Conservation (phyloP, 2,113 vertebrate genomes). For the Corydoras sp. region DNA sequence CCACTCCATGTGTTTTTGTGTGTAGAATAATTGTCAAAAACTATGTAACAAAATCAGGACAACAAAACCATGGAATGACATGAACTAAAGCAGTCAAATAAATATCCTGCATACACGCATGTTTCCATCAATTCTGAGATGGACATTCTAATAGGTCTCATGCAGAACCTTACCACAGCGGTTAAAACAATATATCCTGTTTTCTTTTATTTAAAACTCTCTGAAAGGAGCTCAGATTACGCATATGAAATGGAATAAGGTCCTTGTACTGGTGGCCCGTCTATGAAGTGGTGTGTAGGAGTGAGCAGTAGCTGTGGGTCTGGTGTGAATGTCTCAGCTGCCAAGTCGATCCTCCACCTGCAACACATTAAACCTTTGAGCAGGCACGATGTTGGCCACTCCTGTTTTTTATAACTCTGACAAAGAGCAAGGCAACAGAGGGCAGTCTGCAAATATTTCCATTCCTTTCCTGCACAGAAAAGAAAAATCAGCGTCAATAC, state of each 20-base stretch:
- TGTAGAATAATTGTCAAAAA: too few relatives aligned
- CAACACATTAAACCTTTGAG: constrained; percentile 41
- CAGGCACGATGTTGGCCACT: constrained; percentile 27
- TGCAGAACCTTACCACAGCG: too few relatives aligned
- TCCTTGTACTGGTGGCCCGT: constrained; percentile 11
- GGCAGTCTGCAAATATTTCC: constrained; percentile 40
- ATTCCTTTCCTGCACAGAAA: constrained; percentile 15
- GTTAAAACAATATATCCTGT: too few relatives aligned
- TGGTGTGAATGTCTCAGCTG: constrained; percentile 46
- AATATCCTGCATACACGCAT: too few relatives aligned
- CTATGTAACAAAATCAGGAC: too few relatives aligned
- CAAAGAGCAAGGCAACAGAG: constrained; percentile 21
- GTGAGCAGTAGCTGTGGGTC: constrained; percentile 32
- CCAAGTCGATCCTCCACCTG: constrained; percentile 53
- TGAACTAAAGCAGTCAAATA: too few relatives aligned
- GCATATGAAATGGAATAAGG: neutral
- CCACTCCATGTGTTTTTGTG: too few relatives aligned
- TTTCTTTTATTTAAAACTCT: neutral
- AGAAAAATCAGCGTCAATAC: constrained; percentile 28
- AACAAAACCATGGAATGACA: too few relatives aligned
- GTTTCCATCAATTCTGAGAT: too few relatives aligned
- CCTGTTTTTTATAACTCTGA: constrained; percentile 35
- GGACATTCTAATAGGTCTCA: too few relatives aligned
- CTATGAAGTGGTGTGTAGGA: neutral
- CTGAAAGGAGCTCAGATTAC: neutral